Evolutionary conservation across 2,797 vertebrate species (phyloP).

Genomic region (Scomberomorus guttatus): DNA sequence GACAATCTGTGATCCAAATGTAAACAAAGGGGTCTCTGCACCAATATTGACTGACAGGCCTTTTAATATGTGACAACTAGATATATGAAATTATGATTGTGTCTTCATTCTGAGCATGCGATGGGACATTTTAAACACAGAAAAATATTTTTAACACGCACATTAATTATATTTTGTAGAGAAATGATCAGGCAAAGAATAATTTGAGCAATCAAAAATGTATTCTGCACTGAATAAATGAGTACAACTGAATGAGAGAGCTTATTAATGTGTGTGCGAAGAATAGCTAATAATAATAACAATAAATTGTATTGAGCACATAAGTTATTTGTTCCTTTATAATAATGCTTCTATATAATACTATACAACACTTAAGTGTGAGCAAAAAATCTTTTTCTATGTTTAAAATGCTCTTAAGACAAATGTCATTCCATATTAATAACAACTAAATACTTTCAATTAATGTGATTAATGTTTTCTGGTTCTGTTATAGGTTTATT

Average conservation of each 20-base stretch:
- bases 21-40: not conserved
- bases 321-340: too few relatives aligned
- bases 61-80: not conserved
- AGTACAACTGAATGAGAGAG: not conserved
- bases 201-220: not conserved
- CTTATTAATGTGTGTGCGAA: too few relatives aligned
- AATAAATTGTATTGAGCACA: not conserved
- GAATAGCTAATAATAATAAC: too few relatives aligned
- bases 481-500: not conserved
- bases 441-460: not conserved
- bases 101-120: not conserved
- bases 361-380: too few relatives aligned
- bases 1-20: not conserved
- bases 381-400: too few relatives aligned
- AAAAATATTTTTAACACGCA: too few relatives aligned
- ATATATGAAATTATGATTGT: not conserved
- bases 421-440: not conserved
- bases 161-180: too few relatives aligned
- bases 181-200: too few relatives aligned
- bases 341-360: too few relatives aligned
- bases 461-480: not conserved
- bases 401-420: not conserved
- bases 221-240: not conserved
- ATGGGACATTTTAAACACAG: not conserved
- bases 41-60: not conserved